phyloP scores from a whole-genome alignment of 2,113 vertebrate species.

The Festucalex cinctus region DNA sequence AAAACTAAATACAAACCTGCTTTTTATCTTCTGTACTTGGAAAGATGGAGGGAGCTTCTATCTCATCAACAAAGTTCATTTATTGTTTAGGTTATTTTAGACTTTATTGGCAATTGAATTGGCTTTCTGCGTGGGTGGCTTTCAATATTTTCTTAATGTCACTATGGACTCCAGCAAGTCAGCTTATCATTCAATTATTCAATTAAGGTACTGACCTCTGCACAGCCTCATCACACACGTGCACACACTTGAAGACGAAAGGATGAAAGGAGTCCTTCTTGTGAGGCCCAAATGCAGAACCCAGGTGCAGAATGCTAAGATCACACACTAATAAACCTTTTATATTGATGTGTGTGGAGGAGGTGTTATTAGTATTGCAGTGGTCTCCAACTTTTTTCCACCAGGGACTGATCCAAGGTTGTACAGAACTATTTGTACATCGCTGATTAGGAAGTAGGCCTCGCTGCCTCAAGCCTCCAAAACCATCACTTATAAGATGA shows the following conservation, averaged over 20 bases:
- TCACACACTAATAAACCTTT: constrained; percentile 30
- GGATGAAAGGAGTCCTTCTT: constrained; percentile 55
- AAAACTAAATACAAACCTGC: constrained; percentile 66
- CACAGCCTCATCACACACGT: constrained; percentile 26
- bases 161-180: constrained; percentile 25
- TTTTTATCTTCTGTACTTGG: constrained; percentile 36
- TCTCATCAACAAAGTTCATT: constrained; percentile 54
- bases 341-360: constrained; percentile 2
- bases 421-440: background rate
- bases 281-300: constrained; percentile 25
- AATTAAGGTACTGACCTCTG: constrained; percentile 53
- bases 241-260: constrained; percentile 20
- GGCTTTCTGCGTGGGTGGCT: constrained; percentile 39
- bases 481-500: too few species aligned
- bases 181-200: constrained; percentile 46
- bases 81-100: constrained; percentile 29
- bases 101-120: constrained; percentile 36
- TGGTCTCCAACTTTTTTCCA: too few species aligned
- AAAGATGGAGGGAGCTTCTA: constrained; percentile 46
- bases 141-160: constrained; percentile 20
- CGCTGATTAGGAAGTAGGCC: too few species aligned
- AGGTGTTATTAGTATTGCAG: background rate
- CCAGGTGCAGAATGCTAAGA: constrained; percentile 46
- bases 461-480: too few species aligned
- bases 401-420: background rate